A percentile compares a stretch with the other conserved stretches of the same genome.
Evolutionary conservation across 2,888 invertebrate genomes (phyloP).

Genomic region (Liopterus haemorrhoidalis): DNA sequence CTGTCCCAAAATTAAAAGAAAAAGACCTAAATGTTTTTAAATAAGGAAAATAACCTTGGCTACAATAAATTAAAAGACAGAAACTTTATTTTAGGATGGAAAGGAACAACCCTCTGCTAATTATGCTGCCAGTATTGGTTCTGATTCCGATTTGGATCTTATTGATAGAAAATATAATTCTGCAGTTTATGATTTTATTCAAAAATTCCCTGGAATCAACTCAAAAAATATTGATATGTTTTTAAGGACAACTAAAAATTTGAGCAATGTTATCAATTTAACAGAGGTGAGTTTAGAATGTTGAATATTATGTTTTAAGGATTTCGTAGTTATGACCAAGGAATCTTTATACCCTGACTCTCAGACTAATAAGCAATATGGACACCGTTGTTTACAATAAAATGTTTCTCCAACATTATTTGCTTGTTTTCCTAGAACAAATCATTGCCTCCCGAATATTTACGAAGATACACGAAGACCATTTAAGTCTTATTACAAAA

Average conservation of each 20-base stretch:
- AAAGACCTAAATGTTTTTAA: too few relatives aligned
- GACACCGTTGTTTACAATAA: neutral
- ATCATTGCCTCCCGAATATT: too few relatives aligned
- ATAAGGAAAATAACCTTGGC: too few relatives aligned
- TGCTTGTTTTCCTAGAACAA: too few relatives aligned
- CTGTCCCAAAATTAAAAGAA: too few relatives aligned
- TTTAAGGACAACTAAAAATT: constrained; percentile 65
- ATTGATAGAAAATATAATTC: constrained; percentile 53
- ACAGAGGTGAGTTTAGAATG: constrained; percentile 50
- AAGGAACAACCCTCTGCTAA: constrained; percentile 73
- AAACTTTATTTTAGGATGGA: constrained; percentile 59
- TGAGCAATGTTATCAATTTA: constrained; percentile 58
- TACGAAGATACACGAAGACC: too few relatives aligned
- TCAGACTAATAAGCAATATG: too few relatives aligned
- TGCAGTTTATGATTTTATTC: constrained; percentile 51
- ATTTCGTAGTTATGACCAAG: too few relatives aligned
- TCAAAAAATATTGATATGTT: constrained; percentile 57
- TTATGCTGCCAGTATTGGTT: constrained; percentile 66
- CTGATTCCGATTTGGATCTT: constrained; percentile 54
- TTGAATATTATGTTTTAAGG: constrained; percentile 1
- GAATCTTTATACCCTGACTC: neutral
- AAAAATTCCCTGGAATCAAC: constrained; percentile 42
- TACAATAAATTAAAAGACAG: too few relatives aligned
- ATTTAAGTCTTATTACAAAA: too few relatives aligned
- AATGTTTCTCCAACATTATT: too few relatives aligned